Conservation (phyloP, 1,140 invertebrate species). For the Drosophila nannoptera region DNA sequence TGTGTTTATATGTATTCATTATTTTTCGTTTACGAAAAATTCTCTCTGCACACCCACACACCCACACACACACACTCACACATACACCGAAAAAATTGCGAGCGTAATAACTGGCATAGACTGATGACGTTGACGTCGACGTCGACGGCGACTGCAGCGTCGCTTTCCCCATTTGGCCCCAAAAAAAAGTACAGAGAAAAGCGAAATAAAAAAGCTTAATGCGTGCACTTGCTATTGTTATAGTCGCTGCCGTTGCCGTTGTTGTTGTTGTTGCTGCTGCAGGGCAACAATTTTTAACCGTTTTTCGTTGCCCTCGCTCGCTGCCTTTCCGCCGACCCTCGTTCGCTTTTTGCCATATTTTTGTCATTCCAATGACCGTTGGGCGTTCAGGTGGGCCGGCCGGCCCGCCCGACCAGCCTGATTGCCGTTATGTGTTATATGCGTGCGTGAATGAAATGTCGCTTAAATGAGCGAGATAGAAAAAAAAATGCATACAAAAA, state of each 20-base stretch:
- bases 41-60: slow-evolving; percentile 45
- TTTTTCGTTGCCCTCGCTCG: slow-evolving; percentile 29
- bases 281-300: slow-evolving; percentile 66
- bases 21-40: slow-evolving; percentile 79
- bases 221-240: slow-evolving; percentile 66
- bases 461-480: slow-evolving; percentile 70
- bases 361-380: slow-evolving; percentile 75
- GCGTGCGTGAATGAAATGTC: slow-evolving; percentile 68
- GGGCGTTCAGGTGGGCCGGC: slow-evolving; percentile 30
- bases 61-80: slow-evolving; percentile 39
- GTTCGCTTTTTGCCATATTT: slow-evolving; percentile 57
- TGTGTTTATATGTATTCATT: slow-evolving; percentile 66
- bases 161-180: slow-evolving; percentile 56
- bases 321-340: neutral
- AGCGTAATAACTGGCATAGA: slow-evolving; percentile 76
- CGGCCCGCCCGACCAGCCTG: slow-evolving; percentile 22
- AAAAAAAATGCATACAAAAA: slow-evolving; percentile 64
- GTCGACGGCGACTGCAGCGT: slow-evolving; percentile 14
- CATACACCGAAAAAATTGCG: slow-evolving; percentile 57
- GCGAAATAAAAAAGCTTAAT: slow-evolving; percentile 63
- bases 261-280: slow-evolving; percentile 43
- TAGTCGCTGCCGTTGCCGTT: slow-evolving; percentile 10
- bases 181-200: slow-evolving; percentile 52
- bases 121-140: slow-evolving; percentile 53
- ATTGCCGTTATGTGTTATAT: slow-evolving; percentile 62